These are phyloP conservation scores for Pitangus sulphuratus DNA, from an alignment of 2,797 vertebrate genomes.

Conservation along the genomic window DNA sequence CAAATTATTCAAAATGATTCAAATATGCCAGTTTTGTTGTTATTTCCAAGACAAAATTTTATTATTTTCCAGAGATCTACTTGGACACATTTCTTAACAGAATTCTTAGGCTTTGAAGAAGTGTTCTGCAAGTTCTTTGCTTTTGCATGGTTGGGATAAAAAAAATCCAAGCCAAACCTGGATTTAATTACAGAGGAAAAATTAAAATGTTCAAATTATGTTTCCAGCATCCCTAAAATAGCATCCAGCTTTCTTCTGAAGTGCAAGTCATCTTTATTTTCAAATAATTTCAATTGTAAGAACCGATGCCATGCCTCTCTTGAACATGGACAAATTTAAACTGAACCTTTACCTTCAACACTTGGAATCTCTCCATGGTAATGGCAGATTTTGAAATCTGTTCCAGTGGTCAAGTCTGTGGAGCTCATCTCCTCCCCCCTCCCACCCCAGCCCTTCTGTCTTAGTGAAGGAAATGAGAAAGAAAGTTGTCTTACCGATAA, in stretches of 20 bases:
- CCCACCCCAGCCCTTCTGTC: constrained; percentile 42
- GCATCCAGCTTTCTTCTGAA: not conserved
- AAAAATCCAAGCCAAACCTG: not conserved
- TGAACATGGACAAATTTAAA: not conserved
- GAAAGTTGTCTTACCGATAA: constrained; percentile 87
- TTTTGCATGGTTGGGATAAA: not conserved
- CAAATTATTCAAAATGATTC: not conserved
- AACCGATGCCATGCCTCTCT: not conserved
- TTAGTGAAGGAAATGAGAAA: constrained; percentile 73
- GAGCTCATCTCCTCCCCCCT: constrained; percentile 44
- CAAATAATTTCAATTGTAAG: not conserved
- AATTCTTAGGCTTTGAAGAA: not conserved
- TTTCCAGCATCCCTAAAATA: not conserved
- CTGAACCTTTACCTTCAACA: constrained; percentile 16
- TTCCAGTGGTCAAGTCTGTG: not conserved
- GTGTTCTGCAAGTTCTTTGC: not conserved
- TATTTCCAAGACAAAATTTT: constrained; percentile 3
- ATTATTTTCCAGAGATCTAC: constrained; percentile 21
- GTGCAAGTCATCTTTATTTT: not conserved
- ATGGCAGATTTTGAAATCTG: constrained; percentile 13
- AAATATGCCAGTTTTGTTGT: not conserved
- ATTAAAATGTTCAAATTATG: not conserved
- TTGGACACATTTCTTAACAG: not conserved
- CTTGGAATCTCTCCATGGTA: constrained; percentile 8
- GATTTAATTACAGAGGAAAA: not conserved